Evolutionary conservation across 2,888 invertebrate genomes (phyloP).

Genomic region (Ceraclea dissimilis): DNA sequence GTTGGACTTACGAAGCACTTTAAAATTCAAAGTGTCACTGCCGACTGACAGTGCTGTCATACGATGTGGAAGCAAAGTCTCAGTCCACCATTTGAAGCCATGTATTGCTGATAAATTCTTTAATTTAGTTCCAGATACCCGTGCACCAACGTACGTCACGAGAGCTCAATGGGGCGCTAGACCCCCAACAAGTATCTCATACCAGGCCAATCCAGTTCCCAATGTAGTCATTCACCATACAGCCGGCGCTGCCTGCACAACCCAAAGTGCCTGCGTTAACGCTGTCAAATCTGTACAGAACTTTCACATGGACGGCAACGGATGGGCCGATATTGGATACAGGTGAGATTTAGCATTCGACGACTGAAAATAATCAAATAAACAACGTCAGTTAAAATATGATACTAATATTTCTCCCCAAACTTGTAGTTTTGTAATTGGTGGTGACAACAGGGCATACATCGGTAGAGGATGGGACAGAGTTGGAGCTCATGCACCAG

Average conservation of each 20-base stretch:
- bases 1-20: too few relatives aligned
- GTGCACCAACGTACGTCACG: conserved; percentile 31
- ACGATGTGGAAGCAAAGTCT: too few relatives aligned
- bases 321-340: conserved; percentile 65
- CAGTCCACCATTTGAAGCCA: too few relatives aligned
- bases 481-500: conserved; percentile 63
- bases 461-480: conserved; percentile 63
- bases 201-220: conserved; percentile 51
- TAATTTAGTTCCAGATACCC: neutral
- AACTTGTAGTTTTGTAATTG: conserved; percentile 60
- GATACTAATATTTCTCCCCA: too few relatives aligned
- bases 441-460: conserved; percentile 64
- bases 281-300: conserved; percentile 61
- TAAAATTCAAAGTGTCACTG: too few relatives aligned
- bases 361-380: too few relatives aligned
- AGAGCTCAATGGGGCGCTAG: conserved; percentile 54
- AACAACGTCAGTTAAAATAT: too few relatives aligned
- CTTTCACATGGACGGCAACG: conserved; percentile 50
- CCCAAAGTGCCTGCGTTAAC: conserved; percentile 42
- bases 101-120: too few relatives aligned
- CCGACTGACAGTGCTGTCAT: too few relatives aligned
- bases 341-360: too few relatives aligned
- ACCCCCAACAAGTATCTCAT: conserved; percentile 38
- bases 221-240: conserved; percentile 69
- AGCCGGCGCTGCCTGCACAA: conserved; percentile 52